Evolutionary conservation across 2,888 invertebrate species (phyloP).

Genomic region (Julus scandinavius): DNA sequence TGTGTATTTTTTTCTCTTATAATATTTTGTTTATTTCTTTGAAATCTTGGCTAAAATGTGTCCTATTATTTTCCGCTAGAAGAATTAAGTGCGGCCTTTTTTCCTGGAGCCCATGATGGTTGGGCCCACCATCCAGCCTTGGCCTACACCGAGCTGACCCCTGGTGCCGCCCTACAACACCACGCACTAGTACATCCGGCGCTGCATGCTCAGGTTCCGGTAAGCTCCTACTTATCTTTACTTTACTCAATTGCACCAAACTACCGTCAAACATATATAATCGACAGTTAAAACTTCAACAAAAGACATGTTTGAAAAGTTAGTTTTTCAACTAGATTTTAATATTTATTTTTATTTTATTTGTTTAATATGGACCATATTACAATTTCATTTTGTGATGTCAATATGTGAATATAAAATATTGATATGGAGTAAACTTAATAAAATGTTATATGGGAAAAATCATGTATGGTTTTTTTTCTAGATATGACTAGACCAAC

Average conservation of each 20-base stretch:
- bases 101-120: slow-evolving; percentile 92
- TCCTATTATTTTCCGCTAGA: slow-evolving; percentile 63
- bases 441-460: too few species aligned
- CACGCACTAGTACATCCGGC: slow-evolving; percentile 90
- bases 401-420: too few species aligned
- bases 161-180: slow-evolving; percentile 71
- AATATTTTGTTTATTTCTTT: slow-evolving; percentile 12
- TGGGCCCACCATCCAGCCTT: slow-evolving; percentile 83
- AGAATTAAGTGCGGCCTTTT: slow-evolving; percentile 95
- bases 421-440: too few species aligned
- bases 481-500: too few species aligned
- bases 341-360: too few species aligned
- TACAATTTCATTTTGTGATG: too few species aligned
- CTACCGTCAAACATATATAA: neutral
- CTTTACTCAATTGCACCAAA: neutral
- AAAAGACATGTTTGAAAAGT: too few species aligned
- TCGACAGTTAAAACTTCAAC: neutral
- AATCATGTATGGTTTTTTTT: too few species aligned
- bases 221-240: slow-evolving; percentile 70
- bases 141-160: slow-evolving; percentile 75
- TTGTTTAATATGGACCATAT: too few species aligned
- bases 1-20: neutral
- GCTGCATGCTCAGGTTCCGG: slow-evolving; percentile 95
- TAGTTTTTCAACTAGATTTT: too few species aligned
- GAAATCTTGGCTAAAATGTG: slow-evolving; percentile 16